phyloP scores from a whole-genome alignment of 2,888 invertebrate genomes.

The Lycocerus yunnanus region DNA sequence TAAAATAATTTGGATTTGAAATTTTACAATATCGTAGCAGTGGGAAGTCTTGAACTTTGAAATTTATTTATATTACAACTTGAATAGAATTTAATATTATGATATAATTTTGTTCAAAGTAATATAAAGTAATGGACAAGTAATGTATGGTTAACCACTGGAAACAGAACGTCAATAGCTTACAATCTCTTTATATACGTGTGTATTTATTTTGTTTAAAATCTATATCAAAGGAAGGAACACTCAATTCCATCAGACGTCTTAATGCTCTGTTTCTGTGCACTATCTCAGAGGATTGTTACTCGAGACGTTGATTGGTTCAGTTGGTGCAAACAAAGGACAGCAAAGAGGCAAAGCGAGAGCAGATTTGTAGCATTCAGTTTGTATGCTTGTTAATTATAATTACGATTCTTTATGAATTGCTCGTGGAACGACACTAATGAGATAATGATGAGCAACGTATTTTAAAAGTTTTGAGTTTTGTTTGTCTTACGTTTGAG shows the following conservation, averaged over 20 bases:
- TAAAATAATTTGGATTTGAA: neutral
- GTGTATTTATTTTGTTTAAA: slow-evolving; percentile 47
- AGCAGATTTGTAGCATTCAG: slow-evolving; percentile 36
- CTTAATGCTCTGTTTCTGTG: slow-evolving; percentile 39
- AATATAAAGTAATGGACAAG: neutral
- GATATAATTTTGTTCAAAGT: neutral
- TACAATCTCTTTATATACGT: slow-evolving; percentile 43
- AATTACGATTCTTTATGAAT: slow-evolving; percentile 44
- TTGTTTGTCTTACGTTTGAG: slow-evolving; percentile 34
- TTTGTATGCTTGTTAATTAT: slow-evolving; percentile 38
- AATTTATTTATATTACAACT: neutral
- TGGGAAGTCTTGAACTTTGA: neutral
- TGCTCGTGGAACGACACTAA: slow-evolving; percentile 39
- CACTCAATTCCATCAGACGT: slow-evolving; percentile 46
- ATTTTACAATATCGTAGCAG: neutral
- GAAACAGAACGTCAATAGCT: slow-evolving; percentile 36
- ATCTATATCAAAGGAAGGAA: slow-evolving; percentile 43
- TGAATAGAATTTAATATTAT: neutral
- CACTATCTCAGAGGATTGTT: slow-evolving; percentile 44
- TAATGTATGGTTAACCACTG: slow-evolving; percentile 21
- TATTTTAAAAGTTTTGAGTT: slow-evolving; percentile 34
- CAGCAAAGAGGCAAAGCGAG: slow-evolving; percentile 42
- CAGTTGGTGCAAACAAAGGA: slow-evolving; percentile 46
- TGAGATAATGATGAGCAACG: slow-evolving; percentile 39
- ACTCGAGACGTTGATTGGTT: slow-evolving; percentile 46